phyloP scores from a whole-genome alignment of 2,888 invertebrate genomes.

The Polylopha cassiicola region DNA sequence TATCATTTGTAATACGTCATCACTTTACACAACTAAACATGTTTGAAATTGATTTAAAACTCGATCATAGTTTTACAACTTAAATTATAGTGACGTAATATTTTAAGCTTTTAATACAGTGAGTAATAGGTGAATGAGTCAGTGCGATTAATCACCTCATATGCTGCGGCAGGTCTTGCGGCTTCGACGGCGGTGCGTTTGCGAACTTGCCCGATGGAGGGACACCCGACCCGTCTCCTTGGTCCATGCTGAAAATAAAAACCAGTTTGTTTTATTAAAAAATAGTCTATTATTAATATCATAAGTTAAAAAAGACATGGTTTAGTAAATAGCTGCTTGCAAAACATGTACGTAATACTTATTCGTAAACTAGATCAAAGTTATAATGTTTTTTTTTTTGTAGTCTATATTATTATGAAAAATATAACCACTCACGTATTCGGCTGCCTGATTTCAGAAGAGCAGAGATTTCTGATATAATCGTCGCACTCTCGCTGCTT shows the following conservation, averaged over 20 bases:
- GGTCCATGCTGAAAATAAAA: conserved; percentile 54
- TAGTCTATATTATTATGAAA: too few species aligned
- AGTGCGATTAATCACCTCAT: conserved; percentile 16
- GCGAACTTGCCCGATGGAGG: conserved; percentile 40
- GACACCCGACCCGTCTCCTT: conserved; percentile 41
- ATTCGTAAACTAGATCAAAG: too few species aligned
- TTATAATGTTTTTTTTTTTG: too few species aligned
- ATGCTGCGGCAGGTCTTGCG: conserved; percentile 33
- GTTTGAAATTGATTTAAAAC: too few species aligned
- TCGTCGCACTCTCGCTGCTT: conserved; percentile 80
- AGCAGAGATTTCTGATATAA: conserved; percentile 64
- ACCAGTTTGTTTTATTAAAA: conserved; percentile 9
- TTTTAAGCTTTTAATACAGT: not conserved
- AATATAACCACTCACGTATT: conserved; percentile 49
- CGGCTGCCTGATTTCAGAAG: conserved; percentile 56
- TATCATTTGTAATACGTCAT: too few species aligned
- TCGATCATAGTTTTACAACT: too few species aligned
- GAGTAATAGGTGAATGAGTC: conserved; percentile 8
- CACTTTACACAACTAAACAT: too few species aligned
- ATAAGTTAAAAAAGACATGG: too few species aligned
- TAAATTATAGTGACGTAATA: conserved; percentile 15
- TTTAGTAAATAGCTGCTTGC: not conserved
- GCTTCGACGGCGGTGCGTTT: conserved; percentile 36
- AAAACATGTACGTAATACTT: too few species aligned
- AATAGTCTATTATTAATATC: conserved; percentile 1